These are phyloP conservation scores for Volucella inflata DNA, from an alignment of 2,888 invertebrate genomes.

Conservation along the genomic window DNA sequence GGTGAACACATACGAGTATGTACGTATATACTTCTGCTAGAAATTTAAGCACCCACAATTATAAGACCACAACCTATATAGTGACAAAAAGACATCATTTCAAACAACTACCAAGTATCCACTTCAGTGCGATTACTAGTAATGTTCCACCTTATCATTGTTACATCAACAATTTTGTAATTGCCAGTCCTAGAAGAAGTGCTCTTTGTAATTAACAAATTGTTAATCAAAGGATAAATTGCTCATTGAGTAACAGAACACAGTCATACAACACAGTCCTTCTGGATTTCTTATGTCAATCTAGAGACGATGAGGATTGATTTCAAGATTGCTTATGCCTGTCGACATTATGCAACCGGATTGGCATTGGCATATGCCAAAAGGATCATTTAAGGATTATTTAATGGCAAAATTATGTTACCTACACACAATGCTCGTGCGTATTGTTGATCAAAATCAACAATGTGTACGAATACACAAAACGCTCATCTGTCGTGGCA, in stretches of 20 bases:
- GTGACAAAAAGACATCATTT: too few species aligned
- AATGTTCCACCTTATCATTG: too few species aligned
- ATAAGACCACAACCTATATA: too few species aligned
- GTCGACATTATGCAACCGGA: conserved; percentile 8
- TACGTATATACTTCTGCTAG: too few species aligned
- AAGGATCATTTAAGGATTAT: conserved; percentile 50
- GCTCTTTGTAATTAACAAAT: not conserved
- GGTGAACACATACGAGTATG: too few species aligned
- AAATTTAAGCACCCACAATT: too few species aligned
- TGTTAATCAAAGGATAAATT: conserved; percentile 29
- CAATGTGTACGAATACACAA: not conserved
- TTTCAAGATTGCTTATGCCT: conserved; percentile 31
- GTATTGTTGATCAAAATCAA: conserved; percentile 45
- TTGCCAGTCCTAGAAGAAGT: too few species aligned
- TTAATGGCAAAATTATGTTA: conserved; percentile 17
- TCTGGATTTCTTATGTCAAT: not conserved
- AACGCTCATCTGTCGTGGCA: conserved; percentile 50
- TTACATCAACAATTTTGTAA: too few species aligned
- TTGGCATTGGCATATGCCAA: conserved; percentile 64
- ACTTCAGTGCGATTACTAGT: too few species aligned
- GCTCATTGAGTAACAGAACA: conserved; percentile 28
- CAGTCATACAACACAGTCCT: not conserved
- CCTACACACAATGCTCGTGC: conserved; percentile 7
- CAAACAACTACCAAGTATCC: too few species aligned
- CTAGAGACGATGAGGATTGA: conserved; percentile 37